Evolutionary conservation across 2,113 vertebrate species (phyloP).

Genomic region (Onychostoma macrolepis): DNA sequence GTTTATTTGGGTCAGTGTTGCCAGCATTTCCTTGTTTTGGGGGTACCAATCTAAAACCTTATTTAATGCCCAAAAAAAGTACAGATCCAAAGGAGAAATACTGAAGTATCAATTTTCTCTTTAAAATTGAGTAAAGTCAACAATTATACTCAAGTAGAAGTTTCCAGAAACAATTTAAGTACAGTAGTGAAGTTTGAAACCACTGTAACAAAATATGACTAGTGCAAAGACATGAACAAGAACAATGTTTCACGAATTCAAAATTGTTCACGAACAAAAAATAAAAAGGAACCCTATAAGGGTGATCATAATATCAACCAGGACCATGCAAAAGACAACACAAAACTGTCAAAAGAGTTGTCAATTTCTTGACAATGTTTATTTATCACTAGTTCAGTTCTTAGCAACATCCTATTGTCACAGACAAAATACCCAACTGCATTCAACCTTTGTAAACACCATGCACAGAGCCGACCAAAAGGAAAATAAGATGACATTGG

Average conservation of each 20-base stretch:
- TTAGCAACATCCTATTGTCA: neutral
- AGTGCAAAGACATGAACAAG: neutral
- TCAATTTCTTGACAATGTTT: neutral
- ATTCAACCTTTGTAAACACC: slow-evolving; percentile 24
- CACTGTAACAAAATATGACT: neutral
- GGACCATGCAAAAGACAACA: neutral
- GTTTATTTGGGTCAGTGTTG: too few relatives aligned
- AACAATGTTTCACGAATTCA: neutral
- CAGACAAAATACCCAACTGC: neutral
- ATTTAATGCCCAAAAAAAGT: neutral
- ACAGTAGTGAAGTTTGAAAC: neutral
- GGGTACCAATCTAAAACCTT: too few relatives aligned
- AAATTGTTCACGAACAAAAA: neutral
- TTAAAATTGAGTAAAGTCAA: neutral
- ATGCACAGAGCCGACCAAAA: slow-evolving; percentile 11
- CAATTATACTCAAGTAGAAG: neutral
- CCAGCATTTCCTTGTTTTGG: neutral
- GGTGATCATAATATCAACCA: neutral
- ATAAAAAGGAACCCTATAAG: neutral
- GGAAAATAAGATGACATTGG: neutral
- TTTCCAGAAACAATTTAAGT: neutral
- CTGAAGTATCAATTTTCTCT: too few relatives aligned
- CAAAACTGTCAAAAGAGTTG: neutral
- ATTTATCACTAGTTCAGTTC: slow-evolving; percentile 26
- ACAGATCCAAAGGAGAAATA: too few relatives aligned